Evolutionary conservation across 2,797 vertebrate genomes (phyloP).

Genomic region (Muscicapa striata): DNA sequence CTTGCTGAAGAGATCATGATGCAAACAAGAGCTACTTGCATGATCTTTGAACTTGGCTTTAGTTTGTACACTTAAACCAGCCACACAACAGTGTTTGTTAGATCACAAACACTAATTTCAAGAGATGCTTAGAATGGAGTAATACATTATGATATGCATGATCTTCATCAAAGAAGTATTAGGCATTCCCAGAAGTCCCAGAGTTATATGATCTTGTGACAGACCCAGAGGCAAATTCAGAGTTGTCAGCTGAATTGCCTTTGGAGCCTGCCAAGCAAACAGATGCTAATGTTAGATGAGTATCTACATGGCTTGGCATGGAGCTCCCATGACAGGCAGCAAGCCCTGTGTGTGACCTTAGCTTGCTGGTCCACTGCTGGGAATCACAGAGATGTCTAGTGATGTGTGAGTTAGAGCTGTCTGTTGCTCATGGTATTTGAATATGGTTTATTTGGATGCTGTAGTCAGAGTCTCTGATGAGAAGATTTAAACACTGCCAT

Average conservation of each 20-base stretch:
- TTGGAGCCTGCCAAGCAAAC: constrained; percentile 56
- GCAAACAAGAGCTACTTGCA: not conserved
- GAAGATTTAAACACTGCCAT: not conserved
- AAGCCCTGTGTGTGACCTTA: constrained; percentile 47
- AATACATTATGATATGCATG: not conserved
- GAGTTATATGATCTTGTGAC: constrained; percentile 41
- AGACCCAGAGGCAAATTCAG: constrained; percentile 54
- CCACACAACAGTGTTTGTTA: not conserved
- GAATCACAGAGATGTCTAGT: not conserved
- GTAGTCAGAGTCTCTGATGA: not conserved
- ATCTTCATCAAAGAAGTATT: constrained; percentile 36
- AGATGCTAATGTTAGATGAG: constrained; percentile 61
- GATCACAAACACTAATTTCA: not conserved
- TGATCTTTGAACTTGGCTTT: not conserved
- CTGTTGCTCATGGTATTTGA: not conserved
- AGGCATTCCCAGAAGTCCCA: constrained; percentile 33
- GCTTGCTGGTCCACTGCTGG: constrained; percentile 8
- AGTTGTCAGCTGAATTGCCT: constrained; percentile 47
- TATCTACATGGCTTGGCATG: constrained; percentile 17
- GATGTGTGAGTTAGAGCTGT: not conserved
- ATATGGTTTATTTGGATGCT: not conserved
- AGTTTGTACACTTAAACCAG: not conserved
- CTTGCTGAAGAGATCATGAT: not conserved
- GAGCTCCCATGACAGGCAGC: constrained; percentile 15
- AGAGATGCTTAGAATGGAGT: not conserved